Base-by-base conservation (phyloP, 2,888 invertebrate species). In the Mesochorus sp. region DNA sequence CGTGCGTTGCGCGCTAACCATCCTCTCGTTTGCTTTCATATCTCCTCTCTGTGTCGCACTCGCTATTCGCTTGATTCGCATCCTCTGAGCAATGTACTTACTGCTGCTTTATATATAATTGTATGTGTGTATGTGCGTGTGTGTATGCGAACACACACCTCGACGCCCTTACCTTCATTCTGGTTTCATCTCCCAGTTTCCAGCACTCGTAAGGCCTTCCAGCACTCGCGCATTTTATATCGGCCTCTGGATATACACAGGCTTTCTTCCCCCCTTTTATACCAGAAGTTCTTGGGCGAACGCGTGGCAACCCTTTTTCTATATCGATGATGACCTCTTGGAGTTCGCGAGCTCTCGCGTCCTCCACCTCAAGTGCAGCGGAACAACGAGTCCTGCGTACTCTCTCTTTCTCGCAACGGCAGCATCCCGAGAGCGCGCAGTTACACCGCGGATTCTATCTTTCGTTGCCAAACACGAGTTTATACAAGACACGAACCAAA, bases 251-350 rank as follows among this genome's bases (percentile, higher is more conserved):
- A 26, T 57, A 71, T 55, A 74, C 44, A 67, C 67, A 24, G 68
- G 47, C 74, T 59, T 42, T 51, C 37, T 75, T 64, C 57, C 79
- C 67, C 62, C 53, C 44, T 28, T 51, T 66, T 75, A 51, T 71
- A 80, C 74, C 70, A 77, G 61, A 76, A 70, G 74, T 77, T 73
- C 73, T 74, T 76, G 61, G 66, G 49, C 57, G 44, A 79, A 59
- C 79, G 79, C 75, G 74, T 70, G 76, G 73, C 81, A 76, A 79
- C 80, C 80, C 76, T 79, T 80, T 80, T 81, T 81, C 76, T 77
- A 77, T 77, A 79, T 80, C 76, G 74, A 59, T 70, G 79, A 79
- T 81, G 81, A 80, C 81, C 81, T 81, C 75, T 75, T 21, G 44
- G 53, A 53, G 79, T 71, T 71, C 57, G 59, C 74, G 70, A 66